Conservation (phyloP, 1,140 invertebrate genomes). For the Drosophila pachea region DNA sequence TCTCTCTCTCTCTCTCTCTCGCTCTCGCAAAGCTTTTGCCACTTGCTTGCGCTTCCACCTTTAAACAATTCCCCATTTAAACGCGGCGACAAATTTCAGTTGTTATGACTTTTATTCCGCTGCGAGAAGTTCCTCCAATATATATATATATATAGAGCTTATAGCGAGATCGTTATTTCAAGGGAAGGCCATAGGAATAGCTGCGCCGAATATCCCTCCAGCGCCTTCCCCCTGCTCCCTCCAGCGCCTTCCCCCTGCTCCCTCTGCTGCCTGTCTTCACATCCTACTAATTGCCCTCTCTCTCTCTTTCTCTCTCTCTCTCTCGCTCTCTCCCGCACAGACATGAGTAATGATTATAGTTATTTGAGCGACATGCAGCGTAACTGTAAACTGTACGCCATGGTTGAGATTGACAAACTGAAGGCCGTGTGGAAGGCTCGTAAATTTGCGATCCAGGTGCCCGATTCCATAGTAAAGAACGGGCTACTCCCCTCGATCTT, state of each 20-base stretch:
- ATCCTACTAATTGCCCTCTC: background rate
- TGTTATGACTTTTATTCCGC: slow-evolving; percentile 68
- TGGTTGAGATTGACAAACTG: slow-evolving; percentile 39
- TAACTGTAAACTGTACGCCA: slow-evolving; percentile 28
- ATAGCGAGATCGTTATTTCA: too few relatives aligned
- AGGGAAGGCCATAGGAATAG: too few relatives aligned
- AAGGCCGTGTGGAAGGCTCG: slow-evolving; percentile 25
- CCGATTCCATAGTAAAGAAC: slow-evolving; percentile 25
- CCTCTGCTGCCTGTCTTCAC: background rate
- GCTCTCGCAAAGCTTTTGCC: too few relatives aligned
- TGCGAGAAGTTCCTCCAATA: too few relatives aligned
- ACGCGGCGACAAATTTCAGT: slow-evolving; percentile 74
- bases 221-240: background rate
- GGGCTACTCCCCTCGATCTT: slow-evolving; percentile 40
- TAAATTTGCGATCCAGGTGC: slow-evolving; percentile 24
- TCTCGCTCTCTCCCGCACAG: background rate
- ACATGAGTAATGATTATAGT: slow-evolving; percentile 30
- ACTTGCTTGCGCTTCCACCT: slow-evolving; percentile 56
- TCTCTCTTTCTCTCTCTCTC: background rate
- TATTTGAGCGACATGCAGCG: slow-evolving; percentile 22
- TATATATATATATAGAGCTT: too few relatives aligned
- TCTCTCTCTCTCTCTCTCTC: background rate
- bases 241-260: too few relatives aligned
- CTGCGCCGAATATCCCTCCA: too few relatives aligned
- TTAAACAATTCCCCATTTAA: slow-evolving; percentile 75